These are phyloP conservation scores for Himalopsyche japonica DNA, from an alignment of 2,888 invertebrate species.

Conservation along the genomic window DNA sequence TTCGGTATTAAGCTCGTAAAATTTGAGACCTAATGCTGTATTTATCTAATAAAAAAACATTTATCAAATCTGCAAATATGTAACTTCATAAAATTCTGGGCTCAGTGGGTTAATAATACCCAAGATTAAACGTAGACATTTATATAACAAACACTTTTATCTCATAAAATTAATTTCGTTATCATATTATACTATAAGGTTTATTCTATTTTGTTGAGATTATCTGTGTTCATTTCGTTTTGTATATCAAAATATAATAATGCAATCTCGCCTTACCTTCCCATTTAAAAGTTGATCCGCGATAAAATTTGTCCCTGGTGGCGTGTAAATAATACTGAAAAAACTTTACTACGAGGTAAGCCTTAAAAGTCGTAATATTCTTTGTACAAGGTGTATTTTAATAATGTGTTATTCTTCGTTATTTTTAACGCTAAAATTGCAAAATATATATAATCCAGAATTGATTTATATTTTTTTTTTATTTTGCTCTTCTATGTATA, in stretches of 20 bases:
- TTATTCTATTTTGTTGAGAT: background rate
- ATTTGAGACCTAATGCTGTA: too few relatives aligned
- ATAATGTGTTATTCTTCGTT: background rate
- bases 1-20: too few relatives aligned
- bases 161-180: background rate
- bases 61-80: too few relatives aligned
- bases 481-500: too few relatives aligned
- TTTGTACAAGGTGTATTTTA: background rate
- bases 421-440: background rate
- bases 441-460: too few relatives aligned
- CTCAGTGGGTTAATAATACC: too few relatives aligned
- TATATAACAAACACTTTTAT: background rate
- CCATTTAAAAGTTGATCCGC: background rate
- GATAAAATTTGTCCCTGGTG: background rate
- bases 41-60: too few relatives aligned
- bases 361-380: background rate
- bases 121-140: too few relatives aligned
- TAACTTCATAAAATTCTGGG: too few relatives aligned
- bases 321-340: background rate
- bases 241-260: background rate
- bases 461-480: too few relatives aligned
- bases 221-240: background rate
- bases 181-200: background rate
- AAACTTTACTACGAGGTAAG: background rate
- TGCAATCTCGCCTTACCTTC: background rate